phyloP scores from a whole-genome alignment of 2,113 vertebrate genomes.

The Myiozetetes cayanensis region DNA sequence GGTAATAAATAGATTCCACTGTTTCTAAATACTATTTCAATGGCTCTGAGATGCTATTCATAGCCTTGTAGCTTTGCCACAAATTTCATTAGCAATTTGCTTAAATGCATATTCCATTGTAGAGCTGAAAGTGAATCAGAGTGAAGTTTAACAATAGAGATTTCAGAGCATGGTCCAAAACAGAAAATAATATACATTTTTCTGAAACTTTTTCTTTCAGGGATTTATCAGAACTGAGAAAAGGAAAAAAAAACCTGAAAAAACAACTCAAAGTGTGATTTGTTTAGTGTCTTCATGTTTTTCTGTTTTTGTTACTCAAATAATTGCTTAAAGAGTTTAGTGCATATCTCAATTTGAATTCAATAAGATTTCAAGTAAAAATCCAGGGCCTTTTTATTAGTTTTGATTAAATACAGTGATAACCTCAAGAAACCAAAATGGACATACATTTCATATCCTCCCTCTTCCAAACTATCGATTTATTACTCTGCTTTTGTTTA shows the following conservation, averaged over 20 bases:
- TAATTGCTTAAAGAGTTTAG: neutral
- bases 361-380: neutral
- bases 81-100: constrained; percentile 43
- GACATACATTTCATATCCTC: constrained; percentile 10
- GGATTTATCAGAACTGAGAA: neutral
- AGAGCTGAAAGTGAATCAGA: constrained; percentile 4
- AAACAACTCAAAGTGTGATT: neutral
- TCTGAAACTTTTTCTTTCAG: neutral
- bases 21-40: constrained; percentile 27
- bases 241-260: neutral
- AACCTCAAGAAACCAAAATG: neutral
- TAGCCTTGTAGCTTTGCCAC: neutral
- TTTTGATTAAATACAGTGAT: constrained; percentile 21
- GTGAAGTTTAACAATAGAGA: neutral
- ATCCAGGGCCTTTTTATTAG: neutral
- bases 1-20: constrained; percentile 37
- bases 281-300: neutral
- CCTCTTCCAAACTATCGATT: neutral
- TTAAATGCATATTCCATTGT: constrained; percentile 20
- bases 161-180: neutral
- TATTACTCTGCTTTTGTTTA: constrained; percentile 36
- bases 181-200: neutral
- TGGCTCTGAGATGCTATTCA: constrained; percentile 16
- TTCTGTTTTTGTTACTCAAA: neutral
- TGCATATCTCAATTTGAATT: neutral